Conservation (phyloP, 1,140 invertebrate genomes). For the Parasteatoda tepidariorum region DNA sequence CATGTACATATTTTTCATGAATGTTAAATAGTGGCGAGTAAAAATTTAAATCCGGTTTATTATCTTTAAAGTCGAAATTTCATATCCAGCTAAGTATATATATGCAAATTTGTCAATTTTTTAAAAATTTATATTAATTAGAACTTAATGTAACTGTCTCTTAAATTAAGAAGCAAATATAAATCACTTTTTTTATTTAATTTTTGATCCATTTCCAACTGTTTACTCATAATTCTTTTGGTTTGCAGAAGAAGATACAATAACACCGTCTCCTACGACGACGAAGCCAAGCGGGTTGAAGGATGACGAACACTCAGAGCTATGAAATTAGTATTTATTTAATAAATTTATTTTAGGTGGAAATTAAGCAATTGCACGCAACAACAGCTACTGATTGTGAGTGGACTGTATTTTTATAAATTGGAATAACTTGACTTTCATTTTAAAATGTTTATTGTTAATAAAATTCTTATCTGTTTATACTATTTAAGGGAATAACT, state of each 20-base stretch:
- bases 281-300: neutral
- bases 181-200: neutral
- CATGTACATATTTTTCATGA: too few species aligned
- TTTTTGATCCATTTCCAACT: neutral
- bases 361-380: constrained; percentile 33
- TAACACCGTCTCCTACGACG: constrained; percentile 38
- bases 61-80: too few species aligned
- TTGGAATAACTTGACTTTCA: too few species aligned
- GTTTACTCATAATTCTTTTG: neutral
- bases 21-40: too few species aligned
- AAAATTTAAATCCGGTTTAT: too few species aligned
- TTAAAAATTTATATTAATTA: neutral
- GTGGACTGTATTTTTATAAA: constrained; percentile 51
- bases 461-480: too few species aligned
- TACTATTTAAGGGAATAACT: too few species aligned
- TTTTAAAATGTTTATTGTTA: too few species aligned
- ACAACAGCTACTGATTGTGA: constrained; percentile 40
- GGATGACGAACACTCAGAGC: constrained; percentile 48
- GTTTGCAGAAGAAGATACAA: constrained; percentile 6
- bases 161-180: neutral
- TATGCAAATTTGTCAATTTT: neutral
- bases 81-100: neutral
- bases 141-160: neutral
- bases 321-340: constrained; percentile 47
- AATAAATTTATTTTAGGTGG: constrained; percentile 22